These are phyloP conservation scores for Pipistrellus pygmaeus DNA, from an alignment of 2,797 vertebrate species.

Conservation along the genomic window DNA sequence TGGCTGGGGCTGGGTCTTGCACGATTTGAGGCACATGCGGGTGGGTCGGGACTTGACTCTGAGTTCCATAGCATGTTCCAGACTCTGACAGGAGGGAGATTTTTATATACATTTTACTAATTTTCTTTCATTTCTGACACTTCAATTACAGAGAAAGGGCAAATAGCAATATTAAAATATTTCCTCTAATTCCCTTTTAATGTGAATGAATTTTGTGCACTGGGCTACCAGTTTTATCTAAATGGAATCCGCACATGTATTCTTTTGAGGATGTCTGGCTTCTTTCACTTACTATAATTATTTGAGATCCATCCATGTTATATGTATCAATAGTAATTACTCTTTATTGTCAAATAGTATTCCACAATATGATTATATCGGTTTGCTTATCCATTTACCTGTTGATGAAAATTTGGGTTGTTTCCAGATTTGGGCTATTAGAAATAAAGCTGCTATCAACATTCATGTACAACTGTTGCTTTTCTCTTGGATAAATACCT, in stretches of 20 bases:
- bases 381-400: constrained; percentile 37
- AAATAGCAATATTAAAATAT: no score
- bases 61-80: no score
- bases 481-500: not conserved
- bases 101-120: no score
- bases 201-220: no score
- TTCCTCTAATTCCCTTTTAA: no score
- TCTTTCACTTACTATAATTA: constrained; percentile 43
- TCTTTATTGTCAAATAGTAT: constrained; percentile 29
- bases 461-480: not conserved
- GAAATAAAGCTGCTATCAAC: constrained; percentile 18
- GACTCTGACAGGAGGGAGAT: no score
- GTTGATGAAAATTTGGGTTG: not conserved
- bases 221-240: not conserved
- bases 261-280: not conserved
- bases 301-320: constrained; percentile 9
- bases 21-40: no score
- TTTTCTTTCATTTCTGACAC: no score
- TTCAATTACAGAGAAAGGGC: no score
- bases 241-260: not conserved
- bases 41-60: no score
- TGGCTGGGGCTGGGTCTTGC: no score
- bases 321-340: not conserved
- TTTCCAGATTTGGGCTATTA: constrained; percentile 37
- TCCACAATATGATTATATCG: not conserved